Evolutionary conservation across 64 coral and sea anemone genomes (phyloP).

Genomic region (Pocillopora verrucosa): DNA sequence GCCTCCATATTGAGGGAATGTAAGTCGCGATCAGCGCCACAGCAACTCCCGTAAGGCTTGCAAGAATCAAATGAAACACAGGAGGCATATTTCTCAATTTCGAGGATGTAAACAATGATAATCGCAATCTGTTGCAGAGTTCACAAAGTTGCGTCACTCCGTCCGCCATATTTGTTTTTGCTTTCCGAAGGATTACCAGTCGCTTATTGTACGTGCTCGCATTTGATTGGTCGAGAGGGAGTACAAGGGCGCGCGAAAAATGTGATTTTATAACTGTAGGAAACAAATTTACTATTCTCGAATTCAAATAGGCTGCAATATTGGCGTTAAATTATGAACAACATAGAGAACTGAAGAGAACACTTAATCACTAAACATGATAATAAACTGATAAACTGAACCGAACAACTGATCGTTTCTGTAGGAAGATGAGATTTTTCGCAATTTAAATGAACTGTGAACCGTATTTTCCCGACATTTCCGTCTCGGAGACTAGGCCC

Average conservation of each 20-base stretch:
- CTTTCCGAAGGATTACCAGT: not conserved
- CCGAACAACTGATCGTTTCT: no score
- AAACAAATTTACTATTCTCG: no score
- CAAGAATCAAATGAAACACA: slow-evolving; percentile 63
- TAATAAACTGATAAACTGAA: no score
- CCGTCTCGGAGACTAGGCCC: no score
- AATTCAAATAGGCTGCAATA: no score
- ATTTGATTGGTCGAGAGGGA: slow-evolving; percentile 42
- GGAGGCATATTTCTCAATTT: slow-evolving; percentile 57
- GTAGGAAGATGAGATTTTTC: no score
- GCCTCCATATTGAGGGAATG: slow-evolving; percentile 53
- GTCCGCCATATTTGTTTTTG: slow-evolving; percentile 86
- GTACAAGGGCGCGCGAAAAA: not conserved
- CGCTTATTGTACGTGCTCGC: slow-evolving; percentile 45
- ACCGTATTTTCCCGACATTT: no score
- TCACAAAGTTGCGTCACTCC: slow-evolving; percentile 69
- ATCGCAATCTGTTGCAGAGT: slow-evolving; percentile 62
- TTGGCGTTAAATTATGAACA: no score
- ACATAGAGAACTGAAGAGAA: no score
- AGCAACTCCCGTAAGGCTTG: slow-evolving; percentile 72
- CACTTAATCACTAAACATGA: no score
- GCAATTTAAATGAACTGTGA: no score
- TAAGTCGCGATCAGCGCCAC: slow-evolving; percentile 82
- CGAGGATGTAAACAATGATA: slow-evolving; percentile 26
- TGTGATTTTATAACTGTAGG: no score